These are phyloP conservation scores for Montipora efflorescens DNA, from an alignment of 64 coral and sea anemone genomes.

Conservation along the genomic window DNA sequence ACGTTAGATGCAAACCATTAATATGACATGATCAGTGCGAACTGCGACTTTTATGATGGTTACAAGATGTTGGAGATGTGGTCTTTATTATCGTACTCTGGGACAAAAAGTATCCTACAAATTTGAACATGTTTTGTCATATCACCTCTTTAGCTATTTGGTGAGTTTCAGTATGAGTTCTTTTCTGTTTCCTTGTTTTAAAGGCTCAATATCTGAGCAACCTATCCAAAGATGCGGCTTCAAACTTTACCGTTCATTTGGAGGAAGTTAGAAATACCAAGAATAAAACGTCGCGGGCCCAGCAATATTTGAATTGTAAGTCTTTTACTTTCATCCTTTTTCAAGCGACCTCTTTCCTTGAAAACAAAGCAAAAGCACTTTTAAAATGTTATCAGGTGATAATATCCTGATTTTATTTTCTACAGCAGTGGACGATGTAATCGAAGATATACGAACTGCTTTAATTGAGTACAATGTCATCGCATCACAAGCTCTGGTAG, in stretches of 20 bases:
- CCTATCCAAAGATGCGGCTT: neutral
- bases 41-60: too few species aligned
- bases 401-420: neutral
- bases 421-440: conserved; percentile 9
- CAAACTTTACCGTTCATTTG: neutral
- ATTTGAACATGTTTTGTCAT: too few species aligned
- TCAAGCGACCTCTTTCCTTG: neutral
- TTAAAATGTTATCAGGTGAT: neutral
- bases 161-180: neutral
- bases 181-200: neutral
- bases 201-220: conserved; percentile 7
- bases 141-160: too few species aligned
- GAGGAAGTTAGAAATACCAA: neutral
- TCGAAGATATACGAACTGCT: neutral
- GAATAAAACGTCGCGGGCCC: neutral
- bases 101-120: too few species aligned
- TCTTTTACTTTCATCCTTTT: neutral
- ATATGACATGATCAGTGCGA: too few species aligned
- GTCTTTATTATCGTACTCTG: too few species aligned
- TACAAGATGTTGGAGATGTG: too few species aligned
- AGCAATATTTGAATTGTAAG: conserved; percentile 2
- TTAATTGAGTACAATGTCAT: neutral
- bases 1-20: too few species aligned
- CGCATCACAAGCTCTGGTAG: neutral
- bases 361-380: neutral